Evolutionary conservation across 2,797 vertebrate species (phyloP).

Genomic region (Anguilla obscura): DNA sequence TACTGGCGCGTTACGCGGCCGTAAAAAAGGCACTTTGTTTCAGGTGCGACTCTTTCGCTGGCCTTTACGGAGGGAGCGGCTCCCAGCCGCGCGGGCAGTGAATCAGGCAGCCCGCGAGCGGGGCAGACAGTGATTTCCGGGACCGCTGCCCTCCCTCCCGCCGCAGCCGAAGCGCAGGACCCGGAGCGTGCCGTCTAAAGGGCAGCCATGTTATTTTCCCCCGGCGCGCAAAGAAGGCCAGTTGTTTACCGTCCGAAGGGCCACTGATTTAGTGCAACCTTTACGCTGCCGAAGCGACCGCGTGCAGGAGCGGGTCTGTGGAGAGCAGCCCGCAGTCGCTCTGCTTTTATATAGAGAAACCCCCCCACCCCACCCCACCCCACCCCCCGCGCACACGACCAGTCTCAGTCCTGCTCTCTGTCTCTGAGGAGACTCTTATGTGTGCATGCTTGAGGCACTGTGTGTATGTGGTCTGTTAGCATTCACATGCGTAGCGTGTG

Average conservation of each 20-base stretch:
- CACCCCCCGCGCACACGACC: background rate
- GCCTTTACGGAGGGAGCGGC: background rate
- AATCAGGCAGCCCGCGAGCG: background rate
- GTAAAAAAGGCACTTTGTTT: background rate
- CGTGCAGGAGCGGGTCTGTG: background rate
- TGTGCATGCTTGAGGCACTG: background rate
- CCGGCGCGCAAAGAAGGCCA: background rate
- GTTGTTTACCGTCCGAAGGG: conserved; percentile 1
- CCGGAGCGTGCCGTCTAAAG: background rate
- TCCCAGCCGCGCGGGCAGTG: background rate
- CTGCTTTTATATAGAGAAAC: background rate
- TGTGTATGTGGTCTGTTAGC: background rate
- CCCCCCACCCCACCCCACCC: background rate
- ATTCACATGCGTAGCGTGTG: background rate
- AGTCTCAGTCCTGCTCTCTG: background rate
- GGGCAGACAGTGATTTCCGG: background rate
- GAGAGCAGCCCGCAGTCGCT: background rate
- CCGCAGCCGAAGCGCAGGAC: background rate
- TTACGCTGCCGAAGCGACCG: background rate
- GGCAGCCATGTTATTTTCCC: background rate
- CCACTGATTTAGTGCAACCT: conserved; percentile 12
- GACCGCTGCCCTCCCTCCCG: background rate
- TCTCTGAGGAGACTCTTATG: background rate
- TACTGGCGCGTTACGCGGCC: background rate
- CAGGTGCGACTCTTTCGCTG: background rate